Evolutionary conservation across 1,140 invertebrate genomes (phyloP).

Genomic region (Drosophila bifasciata): DNA sequence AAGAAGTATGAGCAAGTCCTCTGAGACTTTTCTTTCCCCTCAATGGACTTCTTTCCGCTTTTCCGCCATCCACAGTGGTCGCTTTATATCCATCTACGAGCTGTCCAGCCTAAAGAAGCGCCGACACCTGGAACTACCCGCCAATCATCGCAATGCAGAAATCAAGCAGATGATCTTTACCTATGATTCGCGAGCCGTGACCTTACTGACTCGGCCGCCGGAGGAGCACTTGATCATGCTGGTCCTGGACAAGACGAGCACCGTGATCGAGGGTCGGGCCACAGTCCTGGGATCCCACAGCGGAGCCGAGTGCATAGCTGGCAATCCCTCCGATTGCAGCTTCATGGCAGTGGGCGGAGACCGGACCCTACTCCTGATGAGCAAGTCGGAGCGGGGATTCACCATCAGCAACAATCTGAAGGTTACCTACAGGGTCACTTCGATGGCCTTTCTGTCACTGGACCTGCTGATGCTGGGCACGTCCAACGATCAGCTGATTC

Average conservation of each 20-base stretch:
- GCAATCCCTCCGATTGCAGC: constrained; percentile 89
- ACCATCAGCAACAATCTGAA: constrained; percentile 90
- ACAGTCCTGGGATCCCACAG: constrained; percentile 85
- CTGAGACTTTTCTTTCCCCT: background rate
- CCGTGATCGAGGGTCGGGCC: constrained; percentile 88
- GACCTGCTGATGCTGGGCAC: constrained; percentile 90
- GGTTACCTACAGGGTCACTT: constrained; percentile 87
- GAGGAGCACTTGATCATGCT: constrained; percentile 90
- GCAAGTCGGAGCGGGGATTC: constrained; percentile 89
- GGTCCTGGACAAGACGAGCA: constrained; percentile 90
- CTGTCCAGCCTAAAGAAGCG: constrained; percentile 85
- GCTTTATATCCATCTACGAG: constrained; percentile 85
- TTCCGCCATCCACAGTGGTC: constrained; percentile 43
- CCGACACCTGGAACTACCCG: constrained; percentile 85
- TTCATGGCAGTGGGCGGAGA: constrained; percentile 89
- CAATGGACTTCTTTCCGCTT: background rate
- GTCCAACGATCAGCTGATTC: constrained; percentile 87
- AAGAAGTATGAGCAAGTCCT: constrained; percentile 56
- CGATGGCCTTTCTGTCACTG: constrained; percentile 88
- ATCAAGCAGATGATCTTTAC: constrained; percentile 90
- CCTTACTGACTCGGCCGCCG: constrained; percentile 88
- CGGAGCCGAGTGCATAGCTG: constrained; percentile 67
- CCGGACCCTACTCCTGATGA: constrained; percentile 88
- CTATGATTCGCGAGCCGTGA: constrained; percentile 89
- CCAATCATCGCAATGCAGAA: constrained; percentile 83